Percentiles rank a stretch among this genome's conserved stretches.
These are phyloP conservation scores for Myotis findleyi DNA, from an alignment of 2,797 vertebrate species.

Conservation along the genomic window DNA sequence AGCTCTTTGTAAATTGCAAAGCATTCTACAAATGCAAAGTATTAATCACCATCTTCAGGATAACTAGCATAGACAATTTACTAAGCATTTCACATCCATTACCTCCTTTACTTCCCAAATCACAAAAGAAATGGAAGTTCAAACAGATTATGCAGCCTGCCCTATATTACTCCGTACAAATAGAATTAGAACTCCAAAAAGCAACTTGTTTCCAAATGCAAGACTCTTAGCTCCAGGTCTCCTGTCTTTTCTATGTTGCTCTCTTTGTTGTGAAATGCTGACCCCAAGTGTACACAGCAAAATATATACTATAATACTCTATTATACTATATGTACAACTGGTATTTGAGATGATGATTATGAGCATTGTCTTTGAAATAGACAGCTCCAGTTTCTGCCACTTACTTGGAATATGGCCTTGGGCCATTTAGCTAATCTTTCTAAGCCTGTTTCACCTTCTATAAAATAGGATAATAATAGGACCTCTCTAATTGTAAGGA, in stretches of 20 bases:
- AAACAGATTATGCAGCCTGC: background rate
- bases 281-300: background rate
- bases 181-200: slow-evolving; percentile 20
- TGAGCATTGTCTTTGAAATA: slow-evolving; percentile 1
- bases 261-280: background rate
- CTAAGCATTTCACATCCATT: background rate
- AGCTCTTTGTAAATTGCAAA: slow-evolving; percentile 32
- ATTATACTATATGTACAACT: background rate
- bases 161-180: background rate
- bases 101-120: slow-evolving; percentile 26
- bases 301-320: background rate
- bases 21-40: background rate
- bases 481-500: slow-evolving; percentile 9
- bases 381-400: slow-evolving; percentile 23
- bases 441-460: slow-evolving; percentile 50
- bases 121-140: slow-evolving; percentile 27
- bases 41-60: background rate
- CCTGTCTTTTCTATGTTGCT: slow-evolving; percentile 4
- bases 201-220: background rate
- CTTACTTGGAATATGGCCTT: background rate
- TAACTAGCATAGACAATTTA: background rate
- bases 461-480: slow-evolving; percentile 53
- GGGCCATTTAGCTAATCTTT: background rate
- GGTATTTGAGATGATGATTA: background rate
- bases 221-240: background rate